Conservation (phyloP, 2,113 vertebrate genomes). For the Raja brachyura region DNA sequence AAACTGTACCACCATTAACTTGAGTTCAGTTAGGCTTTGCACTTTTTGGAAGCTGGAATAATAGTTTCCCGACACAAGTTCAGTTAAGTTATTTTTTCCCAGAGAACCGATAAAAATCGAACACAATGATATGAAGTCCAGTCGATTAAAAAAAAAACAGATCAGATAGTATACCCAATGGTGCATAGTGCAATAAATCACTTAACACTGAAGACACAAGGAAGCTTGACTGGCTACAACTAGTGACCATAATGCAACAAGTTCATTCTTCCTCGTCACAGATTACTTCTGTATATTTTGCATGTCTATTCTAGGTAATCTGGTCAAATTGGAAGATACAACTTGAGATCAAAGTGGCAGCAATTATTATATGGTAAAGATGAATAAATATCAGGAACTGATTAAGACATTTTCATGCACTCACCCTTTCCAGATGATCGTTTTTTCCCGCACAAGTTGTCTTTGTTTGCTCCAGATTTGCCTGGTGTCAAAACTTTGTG, state of each 20-base stretch:
- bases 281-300: neutral
- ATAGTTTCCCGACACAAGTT: neutral
- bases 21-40: neutral
- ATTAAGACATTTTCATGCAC: neutral
- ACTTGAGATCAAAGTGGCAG: neutral
- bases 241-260: neutral
- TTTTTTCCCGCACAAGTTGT: neutral
- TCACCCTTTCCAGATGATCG: neutral
- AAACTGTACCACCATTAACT: neutral
- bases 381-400: neutral
- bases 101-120: neutral
- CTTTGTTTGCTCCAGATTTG: neutral
- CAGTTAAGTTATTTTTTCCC: neutral
- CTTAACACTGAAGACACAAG: neutral
- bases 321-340: neutral
- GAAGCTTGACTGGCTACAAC: neutral
- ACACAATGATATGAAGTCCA: neutral
- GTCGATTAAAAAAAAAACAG: neutral
- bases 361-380: neutral
- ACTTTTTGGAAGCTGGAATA: neutral
- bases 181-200: neutral
- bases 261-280: neutral
- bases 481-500: constrained; percentile 47
- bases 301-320: neutral
- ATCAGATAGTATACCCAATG: neutral